Evolutionary conservation across 2,113 vertebrate genomes (phyloP), one percentile per base, ranked within the genome.

Genomic region (Arenaria interpres): DNA sequence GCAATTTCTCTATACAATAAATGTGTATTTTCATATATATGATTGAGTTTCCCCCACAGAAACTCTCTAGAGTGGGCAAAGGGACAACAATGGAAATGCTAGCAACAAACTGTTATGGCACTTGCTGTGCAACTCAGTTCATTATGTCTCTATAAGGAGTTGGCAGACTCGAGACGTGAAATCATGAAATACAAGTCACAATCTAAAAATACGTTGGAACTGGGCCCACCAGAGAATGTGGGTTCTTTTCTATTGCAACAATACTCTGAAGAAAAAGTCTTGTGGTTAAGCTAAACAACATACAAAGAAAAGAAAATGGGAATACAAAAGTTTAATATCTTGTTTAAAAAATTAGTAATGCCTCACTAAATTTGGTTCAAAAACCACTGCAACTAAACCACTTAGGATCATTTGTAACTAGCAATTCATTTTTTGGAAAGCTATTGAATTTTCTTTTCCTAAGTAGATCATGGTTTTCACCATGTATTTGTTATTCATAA

Each of bases 61-160:
- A 76, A 66, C 32, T 57, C 71, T 77, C 41, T 3, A 50, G 30
- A 39, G 33, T 4, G 17, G 62, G 28, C 27, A 73, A 62, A 80
- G 32, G 56, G 68, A 92, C 76, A 96, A 80, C 80, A 74, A 92
- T 88, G 77, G 89, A 81, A 90, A 94, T 78, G 27, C 15, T 66
- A 72, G 30, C 14, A n/a, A 53, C 67, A 60, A 63, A 81, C 7
- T 2, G 2, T 74, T 80, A 64, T 63, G 60, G 41, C 72, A 68
- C 18, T 94, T 86, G 33, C 59, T 12, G 51, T 88, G 51, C 62
- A 91, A 69, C 56, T 84, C 20, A 30, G 48, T 90, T 94, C 7
- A 1, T 95, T 94, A 89, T 96, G 93, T 96, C 94, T 97, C 64
- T 96, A 90, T 97, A 95, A 97, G 95, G 96, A 94, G 90, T 41